A percentile compares a stretch with the other conserved stretches of the same genome.
Evolutionary conservation across 2,113 vertebrate genomes (phyloP).

Genomic region (Rhagologus leucostigma): DNA sequence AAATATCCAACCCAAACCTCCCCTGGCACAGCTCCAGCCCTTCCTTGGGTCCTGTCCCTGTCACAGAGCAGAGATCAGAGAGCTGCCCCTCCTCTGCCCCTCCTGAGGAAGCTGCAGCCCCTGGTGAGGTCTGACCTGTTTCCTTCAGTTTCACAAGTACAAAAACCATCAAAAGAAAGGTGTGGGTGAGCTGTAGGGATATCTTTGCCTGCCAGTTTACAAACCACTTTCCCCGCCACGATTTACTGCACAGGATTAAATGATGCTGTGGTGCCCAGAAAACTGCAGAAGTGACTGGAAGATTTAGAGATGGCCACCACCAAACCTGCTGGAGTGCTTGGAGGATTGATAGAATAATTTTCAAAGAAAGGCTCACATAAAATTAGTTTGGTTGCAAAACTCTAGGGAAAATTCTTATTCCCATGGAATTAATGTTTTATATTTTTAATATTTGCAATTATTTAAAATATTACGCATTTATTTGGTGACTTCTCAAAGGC

Average conservation of each 20-base stretch:
- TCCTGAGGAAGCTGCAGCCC: background rate
- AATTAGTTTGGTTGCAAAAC: background rate
- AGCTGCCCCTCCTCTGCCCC: background rate
- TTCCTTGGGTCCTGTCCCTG: background rate
- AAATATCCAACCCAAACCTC: accelerated
- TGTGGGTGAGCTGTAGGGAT: background rate
- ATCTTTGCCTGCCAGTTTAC: background rate
- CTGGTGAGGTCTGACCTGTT: background rate
- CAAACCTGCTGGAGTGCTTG: background rate
- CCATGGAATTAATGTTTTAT: background rate
- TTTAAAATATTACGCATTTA: background rate
- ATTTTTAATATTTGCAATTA: background rate
- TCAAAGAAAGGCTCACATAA: background rate
- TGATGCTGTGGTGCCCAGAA: background rate
- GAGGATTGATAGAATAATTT: background rate
- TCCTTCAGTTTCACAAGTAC: background rate
- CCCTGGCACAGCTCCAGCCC: background rate
- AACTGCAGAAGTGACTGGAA: background rate
- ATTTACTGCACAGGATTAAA: background rate
- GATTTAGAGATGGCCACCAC: background rate
- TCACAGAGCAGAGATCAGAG: background rate
- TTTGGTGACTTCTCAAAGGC: background rate
- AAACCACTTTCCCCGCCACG: background rate
- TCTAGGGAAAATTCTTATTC: background rate
- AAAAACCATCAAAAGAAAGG: background rate